Percentiles rank a stretch among this genome's conserved stretches.
phyloP scores from a whole-genome alignment of 92 coral and sea anemone genomes.

The Porites lobata region DNA sequence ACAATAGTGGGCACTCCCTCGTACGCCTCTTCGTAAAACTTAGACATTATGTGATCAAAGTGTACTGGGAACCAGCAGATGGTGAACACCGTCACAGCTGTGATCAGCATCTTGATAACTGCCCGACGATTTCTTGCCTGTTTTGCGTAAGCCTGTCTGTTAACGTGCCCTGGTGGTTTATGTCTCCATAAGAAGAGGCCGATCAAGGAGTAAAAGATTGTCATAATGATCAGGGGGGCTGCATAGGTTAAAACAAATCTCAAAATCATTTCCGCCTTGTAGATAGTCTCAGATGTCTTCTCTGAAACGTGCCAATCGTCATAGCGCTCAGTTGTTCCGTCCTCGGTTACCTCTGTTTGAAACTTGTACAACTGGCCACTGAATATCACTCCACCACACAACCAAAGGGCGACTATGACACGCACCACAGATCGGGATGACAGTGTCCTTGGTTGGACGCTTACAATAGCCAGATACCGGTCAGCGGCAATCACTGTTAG shows the following conservation, averaged over 20 bases:
- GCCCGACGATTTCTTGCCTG: constrained; percentile 15
- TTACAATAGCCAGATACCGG: constrained; percentile 30
- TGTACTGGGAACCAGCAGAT: background rate
- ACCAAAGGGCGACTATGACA: constrained; percentile 10
- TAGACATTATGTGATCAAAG: constrained; percentile 8
- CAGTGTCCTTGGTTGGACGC: background rate
- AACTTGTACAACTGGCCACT: constrained; percentile 13
- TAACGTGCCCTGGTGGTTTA: constrained; percentile 28
- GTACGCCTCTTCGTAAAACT: background rate
- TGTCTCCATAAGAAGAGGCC: constrained; percentile 59
- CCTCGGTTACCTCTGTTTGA: background rate
- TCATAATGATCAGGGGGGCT: constrained; percentile 22
- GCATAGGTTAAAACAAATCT: no score
- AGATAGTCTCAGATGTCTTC: background rate
- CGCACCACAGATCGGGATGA: constrained; percentile 9
- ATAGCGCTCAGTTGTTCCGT: constrained; percentile 1
- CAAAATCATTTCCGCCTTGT: no score
- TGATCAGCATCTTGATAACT: constrained; percentile 24
- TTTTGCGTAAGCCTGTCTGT: background rate
- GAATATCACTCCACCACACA: constrained; percentile 12
- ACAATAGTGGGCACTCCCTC: background rate
- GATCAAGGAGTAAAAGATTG: constrained; percentile 55
- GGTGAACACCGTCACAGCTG: constrained; percentile 10
- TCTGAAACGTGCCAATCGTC: background rate
- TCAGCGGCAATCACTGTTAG: constrained; percentile 9